Base-by-base conservation (phyloP, 2,888 invertebrate species). In the Andrena marginata region DNA sequence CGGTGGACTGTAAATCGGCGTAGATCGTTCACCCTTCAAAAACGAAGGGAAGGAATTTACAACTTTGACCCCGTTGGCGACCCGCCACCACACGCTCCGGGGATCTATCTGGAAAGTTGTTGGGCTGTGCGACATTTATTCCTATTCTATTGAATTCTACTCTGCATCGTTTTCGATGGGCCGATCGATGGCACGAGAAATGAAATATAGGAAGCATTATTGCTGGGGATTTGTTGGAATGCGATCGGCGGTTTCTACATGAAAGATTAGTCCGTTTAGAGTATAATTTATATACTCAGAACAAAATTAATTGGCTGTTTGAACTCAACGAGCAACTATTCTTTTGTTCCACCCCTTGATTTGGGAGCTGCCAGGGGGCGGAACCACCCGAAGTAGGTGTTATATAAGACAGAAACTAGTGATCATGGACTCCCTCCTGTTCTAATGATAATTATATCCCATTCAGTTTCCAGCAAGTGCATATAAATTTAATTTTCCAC, bases 61-160 rank as follows among this genome's bases (percentile, higher is more conserved):
- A 70, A 49, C 49, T 77, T 48, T 49, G 69, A 68, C 77, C 68
- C 33, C 26, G 13, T 67, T 78, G 77, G 78, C 78, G n/a, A 31
- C 33, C 31, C 42, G 77, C 78, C 77, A 78, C 31, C 26, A 6
- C 26, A 26, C 35, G 26, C 26, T n/a, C 7, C 10, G n/a, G 13
- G 26, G 23, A 29, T 75, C 20, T 26, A 51, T 62, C 75, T 20
- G 49, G 33, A 26, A 51, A 67, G 20, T 35, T 76, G 31, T 13
- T 35, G n/a, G 42, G 33, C 60, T 60, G 26, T 67, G 29, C 13
- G 35, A 42, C 67, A 29, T 49, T 62, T 31, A 63, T 54, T 54
- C 16, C 48, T 26, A 29, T 64, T 48, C 48, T 42, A 20, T 64
- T 8, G 20, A 20, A 35, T 64, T 16, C 76, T 33, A 59, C 64